These are phyloP conservation scores for Chiridota heheva DNA, from an alignment of 35 echinoderm and acorn worm genomes.

Conservation along the genomic window DNA sequence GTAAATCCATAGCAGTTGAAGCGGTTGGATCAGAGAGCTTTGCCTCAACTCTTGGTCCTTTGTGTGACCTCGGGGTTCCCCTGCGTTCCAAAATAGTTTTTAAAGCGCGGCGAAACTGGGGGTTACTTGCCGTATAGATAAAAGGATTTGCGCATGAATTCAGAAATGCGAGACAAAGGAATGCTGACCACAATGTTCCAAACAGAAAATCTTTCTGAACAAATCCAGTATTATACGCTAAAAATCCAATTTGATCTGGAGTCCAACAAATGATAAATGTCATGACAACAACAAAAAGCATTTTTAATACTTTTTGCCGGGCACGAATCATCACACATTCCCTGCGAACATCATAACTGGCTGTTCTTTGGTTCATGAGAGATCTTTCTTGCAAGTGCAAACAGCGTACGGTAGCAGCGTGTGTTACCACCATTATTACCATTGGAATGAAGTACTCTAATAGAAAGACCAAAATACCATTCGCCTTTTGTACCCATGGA, in stretches of 20 bases:
- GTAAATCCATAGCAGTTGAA: conserved; percentile 25
- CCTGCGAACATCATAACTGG: neutral
- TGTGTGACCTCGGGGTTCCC: too few species aligned
- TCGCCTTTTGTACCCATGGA: conserved; percentile 13
- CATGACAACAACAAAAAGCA: conserved; percentile 63
- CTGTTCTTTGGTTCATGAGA: conserved; percentile 27
- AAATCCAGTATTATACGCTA: conserved; percentile 52
- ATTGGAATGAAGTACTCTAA: conserved; percentile 62
- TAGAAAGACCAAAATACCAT: conserved; percentile 50
- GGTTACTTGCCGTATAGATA: conserved; percentile 64
- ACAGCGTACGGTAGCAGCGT: neutral
- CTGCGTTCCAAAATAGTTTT: conserved; percentile 15
- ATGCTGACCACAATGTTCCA: conserved; percentile 23
- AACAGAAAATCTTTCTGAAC: conserved; percentile 8
- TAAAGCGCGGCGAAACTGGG: conserved; percentile 27
- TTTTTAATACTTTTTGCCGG: conserved; percentile 42
- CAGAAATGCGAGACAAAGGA: conserved; percentile 58
- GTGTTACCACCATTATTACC: conserved; percentile 55
- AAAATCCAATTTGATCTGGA: conserved; percentile 51
- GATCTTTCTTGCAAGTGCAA: conserved; percentile 10
- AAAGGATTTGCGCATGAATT: conserved; percentile 83
- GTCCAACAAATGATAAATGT: conserved; percentile 78
- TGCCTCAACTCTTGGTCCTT: too few species aligned
- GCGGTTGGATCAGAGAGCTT: too few species aligned
- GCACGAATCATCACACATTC: conserved; percentile 40